A percentile compares a stretch with the other conserved stretches of the same genome.
phyloP scores from a whole-genome alignment of 1,140 invertebrate species.

The Zaprionus ornatus region DNA sequence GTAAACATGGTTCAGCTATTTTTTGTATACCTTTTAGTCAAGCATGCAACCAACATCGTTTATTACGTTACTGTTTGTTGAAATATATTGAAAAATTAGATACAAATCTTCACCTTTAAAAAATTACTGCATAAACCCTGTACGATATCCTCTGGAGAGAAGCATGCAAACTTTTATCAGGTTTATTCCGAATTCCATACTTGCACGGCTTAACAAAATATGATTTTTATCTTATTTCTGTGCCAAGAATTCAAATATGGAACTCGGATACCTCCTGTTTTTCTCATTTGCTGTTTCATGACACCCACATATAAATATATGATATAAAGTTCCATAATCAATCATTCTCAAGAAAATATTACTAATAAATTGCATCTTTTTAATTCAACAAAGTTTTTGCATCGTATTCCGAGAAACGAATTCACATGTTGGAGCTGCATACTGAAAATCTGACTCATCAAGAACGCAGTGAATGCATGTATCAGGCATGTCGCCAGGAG shows the following conservation, averaged over 20 bases:
- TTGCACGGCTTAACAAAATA: not conserved
- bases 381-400: slow-evolving; percentile 56
- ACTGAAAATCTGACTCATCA: slow-evolving; percentile 73
- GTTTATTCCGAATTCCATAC: not conserved
- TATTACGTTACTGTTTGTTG: not conserved
- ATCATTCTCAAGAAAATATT: not conserved
- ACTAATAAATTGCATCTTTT: not conserved
- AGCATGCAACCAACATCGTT: slow-evolving; percentile 47
- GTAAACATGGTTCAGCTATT: slow-evolving; percentile 65
- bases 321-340: slow-evolving; percentile 1
- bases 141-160: slow-evolving; percentile 40
- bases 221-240: not conserved
- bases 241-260: not conserved
- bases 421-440: slow-evolving; percentile 75
- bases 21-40: slow-evolving; percentile 60
- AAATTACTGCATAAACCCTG: slow-evolving; percentile 40
- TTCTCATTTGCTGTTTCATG: not conserved
- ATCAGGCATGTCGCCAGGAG: slow-evolving; percentile 62
- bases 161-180: slow-evolving; percentile 45
- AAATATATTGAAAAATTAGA: not conserved
- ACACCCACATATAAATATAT: slow-evolving; percentile 8
- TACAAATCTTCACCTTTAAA: slow-evolving; percentile 10
- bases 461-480: slow-evolving; percentile 78
- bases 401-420: slow-evolving; percentile 73
- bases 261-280: not conserved